Conservation (phyloP, 2,888 invertebrate genomes). For the Dasysyrphus tricinctus region DNA sequence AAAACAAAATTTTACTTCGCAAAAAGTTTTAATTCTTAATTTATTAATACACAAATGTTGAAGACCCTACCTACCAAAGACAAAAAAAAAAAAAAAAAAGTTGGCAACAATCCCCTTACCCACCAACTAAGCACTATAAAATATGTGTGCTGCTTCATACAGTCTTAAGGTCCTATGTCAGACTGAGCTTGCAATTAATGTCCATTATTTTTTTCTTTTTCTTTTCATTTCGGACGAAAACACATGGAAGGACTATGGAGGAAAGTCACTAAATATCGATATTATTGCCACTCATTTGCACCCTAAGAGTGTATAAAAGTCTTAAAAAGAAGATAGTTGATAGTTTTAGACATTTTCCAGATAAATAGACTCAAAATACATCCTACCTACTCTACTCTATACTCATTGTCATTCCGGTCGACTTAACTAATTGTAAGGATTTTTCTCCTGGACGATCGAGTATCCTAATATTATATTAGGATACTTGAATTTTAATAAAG, state of each 20-base stretch:
- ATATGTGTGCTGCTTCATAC: background rate
- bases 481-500: background rate
- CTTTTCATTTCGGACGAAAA: background rate
- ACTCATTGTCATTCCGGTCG: conserved; percentile 41
- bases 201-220: conserved; percentile 30
- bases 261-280: conserved; percentile 54
- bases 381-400: too few species aligned
- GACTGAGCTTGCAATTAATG: conserved; percentile 66
- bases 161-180: conserved; percentile 35
- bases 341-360: conserved; percentile 67
- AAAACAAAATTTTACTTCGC: too few species aligned
- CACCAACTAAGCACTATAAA: background rate
- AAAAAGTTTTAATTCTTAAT: too few species aligned
- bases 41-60: too few species aligned
- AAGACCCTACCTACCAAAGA: background rate
- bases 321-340: conserved; percentile 17
- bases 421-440: conserved; percentile 61
- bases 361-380: conserved; percentile 44
- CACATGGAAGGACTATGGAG: conserved; percentile 4
- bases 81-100: background rate
- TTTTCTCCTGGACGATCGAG: background rate
- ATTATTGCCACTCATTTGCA: conserved; percentile 66
- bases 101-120: conserved; percentile 5
- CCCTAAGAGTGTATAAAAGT: conserved; percentile 13
- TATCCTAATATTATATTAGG: background rate